phyloP scores from a whole-genome alignment of 2,113 vertebrate species.

The Pseudorhombus dupliciocellatus region DNA sequence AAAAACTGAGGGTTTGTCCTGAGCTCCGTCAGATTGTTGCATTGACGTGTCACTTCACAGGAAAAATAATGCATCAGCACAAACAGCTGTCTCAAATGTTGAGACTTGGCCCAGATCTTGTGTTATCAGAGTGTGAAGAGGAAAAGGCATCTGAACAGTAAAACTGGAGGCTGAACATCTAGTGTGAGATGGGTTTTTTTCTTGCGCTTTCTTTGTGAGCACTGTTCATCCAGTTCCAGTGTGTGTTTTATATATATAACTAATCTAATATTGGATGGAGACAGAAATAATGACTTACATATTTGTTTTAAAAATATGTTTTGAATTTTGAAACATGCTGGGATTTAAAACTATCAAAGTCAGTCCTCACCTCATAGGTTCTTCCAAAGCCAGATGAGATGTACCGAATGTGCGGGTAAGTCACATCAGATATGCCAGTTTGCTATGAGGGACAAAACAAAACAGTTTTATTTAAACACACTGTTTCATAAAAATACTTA shows the following conservation, averaged over 20 bases:
- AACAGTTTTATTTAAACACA: constrained; percentile 7
- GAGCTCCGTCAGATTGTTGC: background rate
- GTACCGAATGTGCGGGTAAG: constrained; percentile 99
- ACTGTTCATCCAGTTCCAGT: no score
- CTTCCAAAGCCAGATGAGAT: constrained; percentile 95
- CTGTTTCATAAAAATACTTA: background rate
- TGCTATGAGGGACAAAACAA: constrained; percentile 64
- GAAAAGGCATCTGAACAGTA: no score
- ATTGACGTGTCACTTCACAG: background rate
- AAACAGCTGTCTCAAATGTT: no score
- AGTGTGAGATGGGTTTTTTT: background rate
- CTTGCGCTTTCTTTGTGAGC: background rate
- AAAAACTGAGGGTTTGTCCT: background rate
- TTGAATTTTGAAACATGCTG: no score
- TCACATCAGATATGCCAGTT: constrained; percentile 84
- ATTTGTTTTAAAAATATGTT: no score
- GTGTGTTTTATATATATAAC: no score
- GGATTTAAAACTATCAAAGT: background rate
- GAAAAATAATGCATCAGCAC: background rate
- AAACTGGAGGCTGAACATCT: no score
- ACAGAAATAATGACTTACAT: background rate
- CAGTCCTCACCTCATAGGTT: constrained; percentile 92
- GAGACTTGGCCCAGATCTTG: no score
- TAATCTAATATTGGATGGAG: background rate
- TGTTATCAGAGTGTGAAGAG: no score